These are phyloP conservation scores for Micoletzkya japonica DNA, from an alignment of 2,888 invertebrate species.

Conservation along the genomic window DNA sequence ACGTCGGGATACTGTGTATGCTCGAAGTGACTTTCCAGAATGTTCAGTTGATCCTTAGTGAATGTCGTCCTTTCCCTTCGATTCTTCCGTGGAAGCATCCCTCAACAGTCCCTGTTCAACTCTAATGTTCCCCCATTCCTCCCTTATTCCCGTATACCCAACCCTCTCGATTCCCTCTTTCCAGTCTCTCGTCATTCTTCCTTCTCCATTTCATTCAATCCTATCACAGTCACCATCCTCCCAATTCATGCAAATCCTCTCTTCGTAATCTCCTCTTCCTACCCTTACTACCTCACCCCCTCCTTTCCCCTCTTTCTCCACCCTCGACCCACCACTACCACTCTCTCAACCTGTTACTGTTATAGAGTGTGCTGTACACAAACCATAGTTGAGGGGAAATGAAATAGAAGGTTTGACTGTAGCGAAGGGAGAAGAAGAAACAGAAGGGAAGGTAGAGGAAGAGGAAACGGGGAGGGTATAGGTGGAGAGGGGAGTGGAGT, in stretches of 20 bases:
- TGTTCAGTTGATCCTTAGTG: slow-evolving; percentile 11
- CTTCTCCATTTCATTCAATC: background rate
- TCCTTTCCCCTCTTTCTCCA: no score
- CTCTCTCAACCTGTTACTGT: background rate
- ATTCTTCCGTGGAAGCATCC: slow-evolving; percentile 24
- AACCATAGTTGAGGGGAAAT: slow-evolving; percentile 7
- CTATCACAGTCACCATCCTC: background rate
- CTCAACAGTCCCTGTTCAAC: slow-evolving; percentile 1
- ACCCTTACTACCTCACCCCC: background rate
- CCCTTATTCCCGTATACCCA: background rate
- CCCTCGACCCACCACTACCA: background rate
- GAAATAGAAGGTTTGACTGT: background rate
- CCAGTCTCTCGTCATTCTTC: background rate
- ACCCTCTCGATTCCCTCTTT: background rate
- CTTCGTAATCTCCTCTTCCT: slow-evolving; percentile 10
- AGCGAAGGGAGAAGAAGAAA: slow-evolving; percentile 7
- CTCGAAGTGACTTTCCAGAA: slow-evolving; percentile 23
- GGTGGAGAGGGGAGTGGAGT: no score
- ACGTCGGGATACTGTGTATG: slow-evolving; percentile 27
- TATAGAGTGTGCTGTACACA: slow-evolving; percentile 10
- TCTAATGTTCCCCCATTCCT: background rate
- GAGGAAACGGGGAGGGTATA: background rate
- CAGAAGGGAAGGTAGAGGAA: background rate
- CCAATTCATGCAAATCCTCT: slow-evolving; percentile 19
- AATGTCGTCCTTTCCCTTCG: slow-evolving; percentile 26